Percentiles rank a stretch among this genome's conserved stretches.
Conservation (phyloP, 2,113 vertebrate species). For the Dascyllus trimaculatus region DNA sequence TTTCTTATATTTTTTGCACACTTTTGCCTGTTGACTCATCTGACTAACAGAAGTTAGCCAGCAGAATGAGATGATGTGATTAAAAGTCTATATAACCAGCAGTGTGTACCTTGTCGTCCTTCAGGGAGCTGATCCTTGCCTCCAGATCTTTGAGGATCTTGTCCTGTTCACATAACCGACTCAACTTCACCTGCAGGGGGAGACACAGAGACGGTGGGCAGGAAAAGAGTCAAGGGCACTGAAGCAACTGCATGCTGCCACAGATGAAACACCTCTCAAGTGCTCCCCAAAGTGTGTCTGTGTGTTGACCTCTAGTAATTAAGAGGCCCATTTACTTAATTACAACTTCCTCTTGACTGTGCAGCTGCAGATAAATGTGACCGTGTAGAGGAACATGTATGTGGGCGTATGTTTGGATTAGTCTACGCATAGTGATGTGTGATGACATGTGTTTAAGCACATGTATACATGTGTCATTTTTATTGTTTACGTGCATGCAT, state of each 20-base stretch:
- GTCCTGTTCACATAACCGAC: slow-evolving; percentile 95
- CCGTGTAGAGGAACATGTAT: background rate
- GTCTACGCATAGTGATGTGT: background rate
- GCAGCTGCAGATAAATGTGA: slow-evolving; percentile 1
- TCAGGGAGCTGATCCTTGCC: slow-evolving; percentile 92
- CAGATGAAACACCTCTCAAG: slow-evolving; percentile 8
- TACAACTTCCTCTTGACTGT: slow-evolving; percentile 4
- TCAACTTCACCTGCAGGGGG: slow-evolving; percentile 91
- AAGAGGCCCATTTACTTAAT: slow-evolving; percentile 43
- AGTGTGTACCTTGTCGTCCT: slow-evolving; percentile 92
- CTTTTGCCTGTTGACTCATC: slow-evolving; percentile 1
- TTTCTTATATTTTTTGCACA: background rate
- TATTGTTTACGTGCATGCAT: background rate
- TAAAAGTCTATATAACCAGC: background rate
- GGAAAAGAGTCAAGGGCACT: no score
- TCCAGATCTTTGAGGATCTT: slow-evolving; percentile 94
- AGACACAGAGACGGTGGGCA: slow-evolving; percentile 26
- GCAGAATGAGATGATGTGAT: background rate
- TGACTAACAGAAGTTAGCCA: background rate
- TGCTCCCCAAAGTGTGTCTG: slow-evolving; percentile 1
- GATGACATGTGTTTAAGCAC: no score
- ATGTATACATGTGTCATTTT: background rate
- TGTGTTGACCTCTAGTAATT: slow-evolving; percentile 46
- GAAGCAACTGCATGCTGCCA: background rate
- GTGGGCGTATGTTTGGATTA: background rate